Percentiles rank a stretch among this genome's conserved stretches.
These are phyloP conservation scores for Noctua fimbriata DNA, from an alignment of 2,888 invertebrate species.

Conservation along the genomic window DNA sequence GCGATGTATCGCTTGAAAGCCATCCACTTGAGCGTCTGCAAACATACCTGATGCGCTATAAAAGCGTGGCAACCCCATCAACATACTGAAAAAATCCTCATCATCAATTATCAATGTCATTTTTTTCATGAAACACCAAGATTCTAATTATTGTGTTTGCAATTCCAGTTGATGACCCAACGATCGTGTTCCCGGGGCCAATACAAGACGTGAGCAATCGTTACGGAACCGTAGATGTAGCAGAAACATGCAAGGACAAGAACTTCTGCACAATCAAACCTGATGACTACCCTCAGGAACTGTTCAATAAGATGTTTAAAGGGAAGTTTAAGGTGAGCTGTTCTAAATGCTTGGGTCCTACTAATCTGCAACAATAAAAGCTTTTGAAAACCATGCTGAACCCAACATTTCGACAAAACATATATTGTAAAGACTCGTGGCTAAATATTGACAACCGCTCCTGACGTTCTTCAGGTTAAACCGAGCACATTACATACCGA, in stretches of 20 bases:
- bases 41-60: too few species aligned
- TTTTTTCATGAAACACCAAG: not conserved
- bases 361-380: too few species aligned
- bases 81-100: too few species aligned
- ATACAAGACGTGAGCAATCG: slow-evolving; percentile 69
- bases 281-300: slow-evolving; percentile 77
- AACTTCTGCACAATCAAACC: slow-evolving; percentile 82
- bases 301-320: slow-evolving; percentile 79
- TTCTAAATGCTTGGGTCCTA: not conserved
- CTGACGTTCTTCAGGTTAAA: too few species aligned
- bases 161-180: slow-evolving; percentile 65
- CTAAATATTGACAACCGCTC: not conserved
- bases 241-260: slow-evolving; percentile 74
- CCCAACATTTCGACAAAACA: too few species aligned
- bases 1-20: too few species aligned
- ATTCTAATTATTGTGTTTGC: slow-evolving; percentile 16
- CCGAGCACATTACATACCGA: not conserved
- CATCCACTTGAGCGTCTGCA: too few species aligned
- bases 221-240: slow-evolving; percentile 62
- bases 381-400: too few species aligned
- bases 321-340: slow-evolving; percentile 74
- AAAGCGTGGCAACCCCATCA: too few species aligned
- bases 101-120: too few species aligned
- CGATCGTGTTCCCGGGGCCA: slow-evolving; percentile 77
- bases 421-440: not conserved